Percentiles rank a stretch among this genome's conserved stretches.
Evolutionary conservation across 2,888 invertebrate genomes (phyloP).

Genomic region (Morpho achilles): DNA sequence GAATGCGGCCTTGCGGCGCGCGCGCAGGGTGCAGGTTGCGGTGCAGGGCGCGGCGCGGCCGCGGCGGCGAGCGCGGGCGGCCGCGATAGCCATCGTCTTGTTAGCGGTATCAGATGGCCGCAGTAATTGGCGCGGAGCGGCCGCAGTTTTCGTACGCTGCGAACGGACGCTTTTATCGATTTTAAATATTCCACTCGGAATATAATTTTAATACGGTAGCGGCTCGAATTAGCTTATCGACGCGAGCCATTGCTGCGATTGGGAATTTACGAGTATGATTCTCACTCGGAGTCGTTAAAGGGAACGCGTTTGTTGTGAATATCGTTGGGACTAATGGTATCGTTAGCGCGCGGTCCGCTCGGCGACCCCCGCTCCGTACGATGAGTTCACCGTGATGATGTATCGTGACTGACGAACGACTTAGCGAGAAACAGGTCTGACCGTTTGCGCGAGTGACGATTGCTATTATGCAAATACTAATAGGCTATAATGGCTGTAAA

Average conservation of each 20-base stretch:
- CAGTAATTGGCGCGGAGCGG: slow-evolving; percentile 72
- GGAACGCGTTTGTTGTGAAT: background rate
- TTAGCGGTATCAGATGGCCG: slow-evolving; percentile 74
- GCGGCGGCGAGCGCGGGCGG: slow-evolving; percentile 32
- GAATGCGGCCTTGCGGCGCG: slow-evolving; percentile 42
- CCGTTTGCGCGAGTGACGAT: too few species aligned
- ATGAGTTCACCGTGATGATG: too few species aligned
- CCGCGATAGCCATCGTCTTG: slow-evolving; percentile 72
- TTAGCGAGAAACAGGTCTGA: too few species aligned
- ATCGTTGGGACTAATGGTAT: background rate
- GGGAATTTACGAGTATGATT: slow-evolving; percentile 7
- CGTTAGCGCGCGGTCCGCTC: too few species aligned
- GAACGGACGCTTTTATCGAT: slow-evolving; percentile 40
- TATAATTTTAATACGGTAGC: slow-evolving; percentile 30
- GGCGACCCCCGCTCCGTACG: too few species aligned
- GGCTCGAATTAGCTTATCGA: slow-evolving; percentile 31
- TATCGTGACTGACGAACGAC: too few species aligned
- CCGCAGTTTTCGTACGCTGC: slow-evolving; percentile 44
- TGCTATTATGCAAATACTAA: too few species aligned
- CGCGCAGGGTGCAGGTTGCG: background rate
- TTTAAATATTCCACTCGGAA: slow-evolving; percentile 39
- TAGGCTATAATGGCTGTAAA: too few species aligned
- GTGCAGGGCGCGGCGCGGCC: background rate
- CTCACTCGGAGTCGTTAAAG: slow-evolving; percentile 2
- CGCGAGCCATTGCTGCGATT: slow-evolving; percentile 19